phyloP scores from a whole-genome alignment of 2,113 vertebrate species.

The Ameiurus melas region DNA sequence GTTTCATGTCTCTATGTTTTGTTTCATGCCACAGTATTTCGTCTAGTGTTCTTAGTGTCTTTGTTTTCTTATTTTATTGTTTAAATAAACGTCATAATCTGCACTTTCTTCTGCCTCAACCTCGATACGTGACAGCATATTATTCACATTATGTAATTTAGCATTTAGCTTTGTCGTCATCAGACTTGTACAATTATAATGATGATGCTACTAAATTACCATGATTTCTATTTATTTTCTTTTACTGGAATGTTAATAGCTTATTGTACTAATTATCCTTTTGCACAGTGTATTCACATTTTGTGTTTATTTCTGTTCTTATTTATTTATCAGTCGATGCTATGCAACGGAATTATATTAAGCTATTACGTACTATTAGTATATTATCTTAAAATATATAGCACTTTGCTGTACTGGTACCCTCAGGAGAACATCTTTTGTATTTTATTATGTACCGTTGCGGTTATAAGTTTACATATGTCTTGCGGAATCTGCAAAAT shows the following conservation, averaged over 20 bases:
- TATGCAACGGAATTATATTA: neutral
- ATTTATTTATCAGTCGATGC: neutral
- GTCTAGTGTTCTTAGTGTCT: too few species aligned
- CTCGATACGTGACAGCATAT: too few species aligned
- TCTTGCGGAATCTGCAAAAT: too few species aligned
- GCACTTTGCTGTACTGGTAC: neutral
- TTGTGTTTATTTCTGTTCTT: neutral
- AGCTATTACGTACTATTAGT: too few species aligned
- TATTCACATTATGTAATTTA: neutral
- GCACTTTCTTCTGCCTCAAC: too few species aligned
- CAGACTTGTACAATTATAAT: neutral
- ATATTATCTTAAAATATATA: neutral
- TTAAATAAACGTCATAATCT: too few species aligned
- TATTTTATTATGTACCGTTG: neutral
- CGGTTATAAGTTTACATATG: too few species aligned
- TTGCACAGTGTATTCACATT: neutral
- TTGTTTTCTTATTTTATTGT: too few species aligned
- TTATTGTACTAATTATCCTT: neutral
- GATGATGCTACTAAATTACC: neutral
- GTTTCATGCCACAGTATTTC: too few species aligned
- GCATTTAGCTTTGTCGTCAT: neutral
- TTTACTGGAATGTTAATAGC: neutral
- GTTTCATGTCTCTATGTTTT: too few species aligned
- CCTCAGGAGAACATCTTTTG: neutral
- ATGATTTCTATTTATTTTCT: neutral